Base-by-base conservation (phyloP, 2,113 vertebrate genomes). In the Sardina pilchardus region DNA sequence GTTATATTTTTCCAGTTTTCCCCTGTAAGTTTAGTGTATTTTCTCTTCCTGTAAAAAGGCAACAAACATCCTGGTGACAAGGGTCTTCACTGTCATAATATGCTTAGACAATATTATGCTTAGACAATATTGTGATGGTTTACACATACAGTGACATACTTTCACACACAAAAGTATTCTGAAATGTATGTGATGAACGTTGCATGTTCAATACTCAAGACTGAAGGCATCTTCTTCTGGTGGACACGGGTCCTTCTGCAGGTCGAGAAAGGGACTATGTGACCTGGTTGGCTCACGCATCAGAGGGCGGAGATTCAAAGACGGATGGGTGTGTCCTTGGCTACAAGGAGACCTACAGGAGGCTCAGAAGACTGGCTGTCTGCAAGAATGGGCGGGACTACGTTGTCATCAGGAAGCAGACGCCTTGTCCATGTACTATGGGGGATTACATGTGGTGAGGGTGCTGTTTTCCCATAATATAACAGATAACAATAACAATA, bases 271-370 rank as follows among this genome's bases (percentile, higher is more conserved):
- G 85, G 81, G 94, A 96, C 92, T 97, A 97, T 89, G 93, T 95
- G 4, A 89, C 93, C 86, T 96, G 96, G 96, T 85, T 97, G 90
- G 95, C 96, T 84, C 95, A 95, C 86, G 92, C 95, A 6, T 85
- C 87, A 71, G 78, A 83, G 0, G 89, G 78, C 43, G 78, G 26
- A 44, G 85, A 85, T 56, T 78, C 81, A 0, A 89, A 91, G 56
- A 95, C 89, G 85, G 92, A 93, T 0, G 95, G 95, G 63, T 94
- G 93, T 78, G 89, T 95, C 81, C 85, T 95, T 84, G 93, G 96
- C 36, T 92, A 93, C 56, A 95, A 92, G 89, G 94, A 95, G 92
- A 92, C 88, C 0, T 93, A 93, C 88, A 89, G 92, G 87, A 93
- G 94, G 89, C 89, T 95, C 12, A 95, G 89, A 88, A 96, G 93